phyloP scores from a whole-genome alignment of 2,113 vertebrate species.

The Odocoileus virginianus region DNA sequence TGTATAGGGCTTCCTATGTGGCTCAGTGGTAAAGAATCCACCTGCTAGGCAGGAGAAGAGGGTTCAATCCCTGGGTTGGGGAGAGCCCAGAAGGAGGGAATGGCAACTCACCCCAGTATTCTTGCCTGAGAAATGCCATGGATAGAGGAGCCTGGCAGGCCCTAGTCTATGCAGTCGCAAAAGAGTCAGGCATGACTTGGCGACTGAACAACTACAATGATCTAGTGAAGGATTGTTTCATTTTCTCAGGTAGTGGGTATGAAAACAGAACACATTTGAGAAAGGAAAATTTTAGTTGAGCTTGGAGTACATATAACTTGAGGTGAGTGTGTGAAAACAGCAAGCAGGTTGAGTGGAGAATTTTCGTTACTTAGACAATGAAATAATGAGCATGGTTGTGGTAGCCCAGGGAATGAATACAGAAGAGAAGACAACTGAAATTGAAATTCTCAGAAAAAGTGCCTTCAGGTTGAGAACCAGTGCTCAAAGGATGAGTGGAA shows the following conservation, averaged over 20 bases:
- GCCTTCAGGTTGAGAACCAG: background rate
- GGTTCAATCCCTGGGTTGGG: background rate
- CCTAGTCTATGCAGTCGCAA: background rate
- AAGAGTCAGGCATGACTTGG: background rate
- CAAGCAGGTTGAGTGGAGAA: background rate
- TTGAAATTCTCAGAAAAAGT: background rate
- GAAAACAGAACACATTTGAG: background rate
- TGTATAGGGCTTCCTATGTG: background rate
- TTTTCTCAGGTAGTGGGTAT: background rate
- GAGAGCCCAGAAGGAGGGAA: background rate
- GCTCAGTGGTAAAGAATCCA: background rate
- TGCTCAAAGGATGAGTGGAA: background rate
- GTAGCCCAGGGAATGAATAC: background rate
- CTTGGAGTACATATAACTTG: background rate
- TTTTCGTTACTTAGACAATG: background rate
- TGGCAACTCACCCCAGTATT: background rate
- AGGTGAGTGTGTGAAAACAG: background rate
- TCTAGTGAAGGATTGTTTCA: background rate
- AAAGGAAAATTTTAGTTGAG: background rate
- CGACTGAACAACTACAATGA: fast-evolving
- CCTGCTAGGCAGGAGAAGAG: background rate
- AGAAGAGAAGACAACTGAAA: background rate
- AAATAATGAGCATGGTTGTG: background rate
- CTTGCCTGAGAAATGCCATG: background rate
- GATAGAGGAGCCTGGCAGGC: background rate